Conservation (phyloP, 2,113 vertebrate species). For the Acrocephalus kingi region DNA sequence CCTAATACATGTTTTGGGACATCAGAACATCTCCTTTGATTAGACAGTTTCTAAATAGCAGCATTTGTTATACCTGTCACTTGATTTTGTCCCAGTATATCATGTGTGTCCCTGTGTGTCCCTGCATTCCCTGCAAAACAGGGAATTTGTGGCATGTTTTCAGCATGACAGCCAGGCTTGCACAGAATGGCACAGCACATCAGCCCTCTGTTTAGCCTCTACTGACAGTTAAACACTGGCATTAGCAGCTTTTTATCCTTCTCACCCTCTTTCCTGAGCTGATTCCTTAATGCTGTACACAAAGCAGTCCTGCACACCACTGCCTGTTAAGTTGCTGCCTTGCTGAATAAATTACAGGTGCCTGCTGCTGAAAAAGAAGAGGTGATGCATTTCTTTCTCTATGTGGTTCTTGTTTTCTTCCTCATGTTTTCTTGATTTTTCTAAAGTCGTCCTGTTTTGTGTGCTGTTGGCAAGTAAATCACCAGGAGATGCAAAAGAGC, state of each 20-base stretch:
- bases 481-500: neutral
- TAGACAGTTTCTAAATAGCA: neutral
- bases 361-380: neutral
- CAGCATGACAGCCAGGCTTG: neutral
- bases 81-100: neutral
- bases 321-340: neutral
- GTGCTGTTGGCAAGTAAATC: neutral
- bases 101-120: neutral
- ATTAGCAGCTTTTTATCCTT: neutral
- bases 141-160: neutral
- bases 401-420: neutral
- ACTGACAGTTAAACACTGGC: neutral
- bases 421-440: neutral
- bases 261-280: neutral
- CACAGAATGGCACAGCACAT: neutral
- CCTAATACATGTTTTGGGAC: neutral
- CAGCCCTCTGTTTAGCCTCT: neutral
- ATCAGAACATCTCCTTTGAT: neutral
- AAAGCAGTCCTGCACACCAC: neutral
- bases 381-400: neutral
- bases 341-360: neutral
- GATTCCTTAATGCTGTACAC: neutral
- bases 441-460: neutral
- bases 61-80: neutral
- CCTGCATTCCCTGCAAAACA: too few relatives aligned